Percentiles rank a stretch among this genome's conserved stretches.
Conservation (phyloP, 2,888 invertebrate species). For the Meiosimyza decipiens region DNA sequence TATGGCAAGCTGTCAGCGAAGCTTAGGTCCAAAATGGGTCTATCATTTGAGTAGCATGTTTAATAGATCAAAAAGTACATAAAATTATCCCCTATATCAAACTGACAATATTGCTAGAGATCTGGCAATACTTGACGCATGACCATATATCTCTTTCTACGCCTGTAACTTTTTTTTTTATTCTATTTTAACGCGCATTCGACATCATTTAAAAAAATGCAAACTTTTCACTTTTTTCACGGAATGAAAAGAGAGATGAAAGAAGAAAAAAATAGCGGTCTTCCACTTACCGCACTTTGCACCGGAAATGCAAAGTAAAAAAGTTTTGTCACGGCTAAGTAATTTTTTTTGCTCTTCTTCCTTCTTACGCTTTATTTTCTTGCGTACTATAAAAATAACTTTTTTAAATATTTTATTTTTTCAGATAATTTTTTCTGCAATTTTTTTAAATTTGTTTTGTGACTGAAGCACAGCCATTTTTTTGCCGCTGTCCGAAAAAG, state of each 20-base stretch:
- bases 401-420: not conserved
- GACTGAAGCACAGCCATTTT: not conserved
- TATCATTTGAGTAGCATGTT: too few species aligned
- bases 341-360: not conserved
- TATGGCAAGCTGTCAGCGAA: too few species aligned
- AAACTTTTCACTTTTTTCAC: conserved; percentile 17
- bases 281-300: conserved; percentile 17
- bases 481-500: conserved; percentile 21
- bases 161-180: not conserved
- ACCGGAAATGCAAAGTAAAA: conserved; percentile 29
- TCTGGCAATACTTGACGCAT: too few species aligned
- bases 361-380: not conserved
- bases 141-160: not conserved
- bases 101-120: too few species aligned
- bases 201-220: conserved; percentile 21
- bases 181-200: conserved; percentile 23
- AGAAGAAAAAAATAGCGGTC: not conserved
- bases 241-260: not conserved
- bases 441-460: not conserved
- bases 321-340: conserved; percentile 17
- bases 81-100: too few species aligned
- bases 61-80: too few species aligned
- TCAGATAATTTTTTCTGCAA: not conserved
- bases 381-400: too few species aligned
- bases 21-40: too few species aligned